Base-by-base conservation (phyloP, 2,888 invertebrate species). In the Melitaea athalia region DNA sequence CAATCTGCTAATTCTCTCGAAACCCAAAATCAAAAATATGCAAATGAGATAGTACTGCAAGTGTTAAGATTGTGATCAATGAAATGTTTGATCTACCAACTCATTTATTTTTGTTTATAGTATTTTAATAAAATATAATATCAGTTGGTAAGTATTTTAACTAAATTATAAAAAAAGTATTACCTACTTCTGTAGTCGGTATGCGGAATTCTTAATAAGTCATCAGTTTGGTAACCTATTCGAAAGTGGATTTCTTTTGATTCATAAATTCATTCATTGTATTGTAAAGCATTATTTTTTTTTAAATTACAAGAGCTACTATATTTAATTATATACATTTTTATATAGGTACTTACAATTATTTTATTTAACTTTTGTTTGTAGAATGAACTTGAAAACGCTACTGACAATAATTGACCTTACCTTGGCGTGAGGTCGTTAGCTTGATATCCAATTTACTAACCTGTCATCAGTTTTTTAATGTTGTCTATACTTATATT, bases 361-460 rank as follows among this genome's bases (percentile, higher is more conserved):
- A n/a, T 55, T 55, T 5, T 33, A 1, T 12, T 7, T 53, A 7
- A 5, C 7, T 14, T 11, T 33, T 14, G 31, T 55, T 14, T 55
- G 5, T 33, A 12, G 0, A 4, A 24, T 52, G 52, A 24, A 52
- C 24, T 52, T 52, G 52, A 24, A 24, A 24, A 52, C 50, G 17
- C 12, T 24, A 11, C 17, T 5, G 24, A 17, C 5, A 17, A n/a
- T 50, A 17, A n/a, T 50, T 24, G 10, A 33, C n/a, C n/a, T 55
- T 31, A 55, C 53, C 53, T 55, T 55, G 53, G 12, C 8, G 33
- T 55, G 14, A 55, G 53, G 53, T 33, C 53, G 53, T 3, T 3
- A n/a, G 14, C 31, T 33, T 12, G 33, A 6, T n/a, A 33, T 55
- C 53, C 33, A 33, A 14, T 55, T 24, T 55, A 55, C 33, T 31